Evolutionary conservation across 1,140 invertebrate species (phyloP).

Genomic region (Luehdorfia chinensis): DNA sequence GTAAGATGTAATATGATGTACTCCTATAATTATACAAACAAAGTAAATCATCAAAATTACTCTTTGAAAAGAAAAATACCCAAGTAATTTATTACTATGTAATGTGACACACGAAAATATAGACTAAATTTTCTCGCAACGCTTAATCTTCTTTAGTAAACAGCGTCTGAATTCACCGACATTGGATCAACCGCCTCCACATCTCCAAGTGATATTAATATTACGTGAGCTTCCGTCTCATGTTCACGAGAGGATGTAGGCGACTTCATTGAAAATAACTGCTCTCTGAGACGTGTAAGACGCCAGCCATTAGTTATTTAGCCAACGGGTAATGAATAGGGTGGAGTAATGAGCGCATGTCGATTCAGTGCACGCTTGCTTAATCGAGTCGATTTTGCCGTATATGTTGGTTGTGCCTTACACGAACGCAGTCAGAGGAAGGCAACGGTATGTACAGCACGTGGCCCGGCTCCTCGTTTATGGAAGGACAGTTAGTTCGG

Average conservation of each 20-base stretch:
- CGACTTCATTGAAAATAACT: slow-evolving; percentile 54
- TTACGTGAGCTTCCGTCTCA: not conserved
- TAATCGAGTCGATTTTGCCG: slow-evolving; percentile 47
- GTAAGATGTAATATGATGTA: too few species aligned
- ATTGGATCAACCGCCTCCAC: not conserved
- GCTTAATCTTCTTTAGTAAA: not conserved
- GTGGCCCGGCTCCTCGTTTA: slow-evolving; percentile 30
- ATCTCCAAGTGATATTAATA: slow-evolving; percentile 2
- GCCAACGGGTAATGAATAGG: slow-evolving; percentile 54
- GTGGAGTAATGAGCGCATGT: slow-evolving; percentile 57
- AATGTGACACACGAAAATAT: too few species aligned
- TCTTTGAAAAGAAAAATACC: too few species aligned
- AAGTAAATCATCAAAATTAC: too few species aligned
- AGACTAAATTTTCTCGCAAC: too few species aligned
- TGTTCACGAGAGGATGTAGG: slow-evolving; percentile 19
- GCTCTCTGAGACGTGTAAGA: slow-evolving; percentile 42
- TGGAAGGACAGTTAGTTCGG: slow-evolving; percentile 36
- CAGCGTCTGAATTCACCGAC: too few species aligned
- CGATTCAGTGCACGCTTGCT: slow-evolving; percentile 57
- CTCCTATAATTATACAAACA: too few species aligned
- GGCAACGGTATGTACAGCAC: slow-evolving; percentile 31
- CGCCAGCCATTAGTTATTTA: slow-evolving; percentile 51
- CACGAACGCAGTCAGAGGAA: slow-evolving; percentile 2
- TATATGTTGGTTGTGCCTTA: slow-evolving; percentile 13
- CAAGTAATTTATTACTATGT: too few species aligned